These are phyloP conservation scores for Helleia helle DNA, from an alignment of 2,888 invertebrate genomes.

Conservation along the genomic window DNA sequence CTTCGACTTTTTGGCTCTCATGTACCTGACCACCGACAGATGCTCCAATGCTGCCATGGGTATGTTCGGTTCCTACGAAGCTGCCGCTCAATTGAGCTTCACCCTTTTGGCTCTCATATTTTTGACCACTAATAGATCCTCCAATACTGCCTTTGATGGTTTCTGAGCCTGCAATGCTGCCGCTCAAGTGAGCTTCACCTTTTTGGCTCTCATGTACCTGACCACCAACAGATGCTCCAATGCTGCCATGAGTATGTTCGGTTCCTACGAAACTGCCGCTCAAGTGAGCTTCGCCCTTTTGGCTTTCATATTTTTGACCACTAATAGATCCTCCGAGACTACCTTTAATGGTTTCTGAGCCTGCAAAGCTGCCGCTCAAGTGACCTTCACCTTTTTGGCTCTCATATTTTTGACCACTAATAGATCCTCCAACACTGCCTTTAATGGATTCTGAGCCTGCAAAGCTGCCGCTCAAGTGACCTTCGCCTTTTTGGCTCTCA, in stretches of 20 bases:
- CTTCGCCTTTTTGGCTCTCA: not conserved
- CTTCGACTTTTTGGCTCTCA: not conserved
- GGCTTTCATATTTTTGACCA: not conserved
- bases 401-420: not conserved
- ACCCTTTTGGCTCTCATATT: not conserved
- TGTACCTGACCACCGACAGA: not conserved
- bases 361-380: too few species aligned
- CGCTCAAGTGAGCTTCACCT: not conserved
- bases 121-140: not conserved
- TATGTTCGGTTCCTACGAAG: not conserved
- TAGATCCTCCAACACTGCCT: not conserved
- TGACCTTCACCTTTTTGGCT: not conserved
- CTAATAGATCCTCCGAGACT: not conserved
- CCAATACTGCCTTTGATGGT: not conserved
- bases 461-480: not conserved
- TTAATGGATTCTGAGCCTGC: not conserved
- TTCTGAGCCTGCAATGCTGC: not conserved
- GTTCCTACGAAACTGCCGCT: not conserved
- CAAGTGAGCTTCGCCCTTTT: not conserved
- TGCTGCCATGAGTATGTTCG: not conserved
- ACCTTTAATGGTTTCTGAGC: not conserved
- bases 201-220: not conserved
- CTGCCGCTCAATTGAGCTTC: not conserved
- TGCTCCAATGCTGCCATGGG: not conserved
- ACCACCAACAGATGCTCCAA: not conserved